Conservation (phyloP, 2,797 vertebrate genomes). For the Microctenopoma steveboyesi region DNA sequence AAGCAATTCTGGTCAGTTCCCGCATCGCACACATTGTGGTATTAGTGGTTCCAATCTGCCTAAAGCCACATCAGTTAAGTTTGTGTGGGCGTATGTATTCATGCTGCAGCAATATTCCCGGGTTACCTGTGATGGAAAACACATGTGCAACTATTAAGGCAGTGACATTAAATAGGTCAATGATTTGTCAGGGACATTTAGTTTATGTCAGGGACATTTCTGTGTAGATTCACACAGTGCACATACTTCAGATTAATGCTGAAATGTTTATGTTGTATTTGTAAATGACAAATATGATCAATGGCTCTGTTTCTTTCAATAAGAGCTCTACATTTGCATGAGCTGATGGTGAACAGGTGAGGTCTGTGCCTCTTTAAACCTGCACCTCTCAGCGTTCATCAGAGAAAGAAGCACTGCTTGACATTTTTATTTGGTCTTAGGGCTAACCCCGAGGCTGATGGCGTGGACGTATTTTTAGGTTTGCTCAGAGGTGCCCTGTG, state of each 20-base stretch:
- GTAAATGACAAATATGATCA: neutral
- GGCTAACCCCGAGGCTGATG: slow-evolving; percentile 37
- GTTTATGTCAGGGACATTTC: slow-evolving; percentile 6
- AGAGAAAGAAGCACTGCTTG: slow-evolving; percentile 28
- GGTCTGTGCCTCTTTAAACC: slow-evolving; percentile 17
- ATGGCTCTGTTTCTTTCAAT: neutral
- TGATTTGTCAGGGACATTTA: neutral
- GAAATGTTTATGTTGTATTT: neutral
- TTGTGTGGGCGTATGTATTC: slow-evolving; percentile 50
- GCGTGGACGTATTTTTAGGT: slow-evolving; percentile 54
- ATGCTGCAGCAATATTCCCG: slow-evolving; percentile 4
- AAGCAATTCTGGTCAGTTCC: slow-evolving; percentile 63
- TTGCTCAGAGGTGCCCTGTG: slow-evolving; percentile 24
- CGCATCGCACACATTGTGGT: slow-evolving; percentile 53
- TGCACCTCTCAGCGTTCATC: slow-evolving; percentile 28
- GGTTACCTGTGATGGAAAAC: slow-evolving; percentile 12
- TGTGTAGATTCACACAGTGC: slow-evolving; percentile 1
- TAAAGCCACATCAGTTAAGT: slow-evolving; percentile 54
- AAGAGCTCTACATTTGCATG: neutral
- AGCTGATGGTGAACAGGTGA: slow-evolving; percentile 2
- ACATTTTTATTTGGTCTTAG: slow-evolving; percentile 43
- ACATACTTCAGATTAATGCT: neutral
- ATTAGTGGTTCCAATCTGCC: slow-evolving; percentile 69
- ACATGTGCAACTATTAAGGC: neutral
- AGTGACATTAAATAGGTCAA: slow-evolving; percentile 41